Conservation (phyloP, 64 coral and sea anemone genomes). For the Actinia equina region DNA sequence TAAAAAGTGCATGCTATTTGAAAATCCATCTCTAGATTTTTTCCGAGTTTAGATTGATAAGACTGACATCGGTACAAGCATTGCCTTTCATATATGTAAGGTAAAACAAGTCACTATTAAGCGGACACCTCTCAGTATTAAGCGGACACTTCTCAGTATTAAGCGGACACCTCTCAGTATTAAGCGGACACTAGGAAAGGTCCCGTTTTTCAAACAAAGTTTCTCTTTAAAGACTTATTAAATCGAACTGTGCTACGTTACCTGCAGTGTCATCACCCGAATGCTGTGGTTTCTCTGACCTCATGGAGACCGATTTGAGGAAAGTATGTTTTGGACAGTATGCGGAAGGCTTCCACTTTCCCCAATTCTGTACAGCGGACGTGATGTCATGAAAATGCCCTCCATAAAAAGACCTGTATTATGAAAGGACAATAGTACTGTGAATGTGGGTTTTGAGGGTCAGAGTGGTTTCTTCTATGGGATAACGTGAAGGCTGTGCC, state of each 20-base stretch:
- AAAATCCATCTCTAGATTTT: background rate
- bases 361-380: background rate
- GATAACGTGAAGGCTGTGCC: no score
- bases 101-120: no score
- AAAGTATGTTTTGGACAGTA: background rate
- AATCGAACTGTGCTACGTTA: background rate
- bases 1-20: background rate
- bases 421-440: background rate
- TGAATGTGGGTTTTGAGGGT: background rate
- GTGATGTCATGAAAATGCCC: background rate
- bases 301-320: background rate
- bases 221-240: background rate
- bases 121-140: no score
- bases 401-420: background rate
- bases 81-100: no score
- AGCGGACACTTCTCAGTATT: no score
- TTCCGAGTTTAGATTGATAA: no score
- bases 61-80: no score
- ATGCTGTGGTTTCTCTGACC: background rate
- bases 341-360: background rate
- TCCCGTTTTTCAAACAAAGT: no score
- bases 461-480: no score
- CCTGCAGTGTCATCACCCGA: background rate
- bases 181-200: background rate
- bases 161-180: no score